Evolutionary conservation across 2,888 invertebrate species (phyloP).

Genomic region (Meloe dianella): DNA sequence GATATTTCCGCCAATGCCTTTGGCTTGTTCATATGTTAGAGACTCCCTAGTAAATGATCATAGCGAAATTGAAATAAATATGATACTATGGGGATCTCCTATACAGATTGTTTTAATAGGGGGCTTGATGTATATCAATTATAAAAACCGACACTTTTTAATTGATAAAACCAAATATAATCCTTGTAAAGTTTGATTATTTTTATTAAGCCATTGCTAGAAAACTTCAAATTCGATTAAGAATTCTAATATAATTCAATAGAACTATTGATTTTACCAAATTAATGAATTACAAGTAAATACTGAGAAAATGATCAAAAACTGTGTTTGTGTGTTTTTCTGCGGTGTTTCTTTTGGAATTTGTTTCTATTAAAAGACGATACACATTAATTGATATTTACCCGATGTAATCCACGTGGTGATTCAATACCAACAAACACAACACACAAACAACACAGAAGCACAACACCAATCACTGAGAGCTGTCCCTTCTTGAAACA

Average conservation of each 20-base stretch:
- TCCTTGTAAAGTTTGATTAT: slow-evolving; percentile 1
- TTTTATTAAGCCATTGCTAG: background rate
- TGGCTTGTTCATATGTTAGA: slow-evolving; percentile 28
- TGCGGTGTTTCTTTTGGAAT: background rate
- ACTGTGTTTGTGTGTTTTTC: background rate
- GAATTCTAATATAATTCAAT: background rate
- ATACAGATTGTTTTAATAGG: slow-evolving; percentile 36
- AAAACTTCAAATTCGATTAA: background rate
- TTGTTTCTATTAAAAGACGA: background rate
- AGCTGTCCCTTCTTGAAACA: slow-evolving; percentile 35
- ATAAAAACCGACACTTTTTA: slow-evolving; percentile 38
- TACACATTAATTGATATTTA: slow-evolving; percentile 33
- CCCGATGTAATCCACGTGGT: slow-evolving; percentile 36
- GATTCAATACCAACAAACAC: slow-evolving; percentile 29
- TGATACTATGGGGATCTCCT: slow-evolving; percentile 42
- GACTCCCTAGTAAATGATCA: slow-evolving; percentile 35
- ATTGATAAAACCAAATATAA: slow-evolving; percentile 30
- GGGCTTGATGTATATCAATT: slow-evolving; percentile 33
- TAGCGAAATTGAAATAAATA: slow-evolving; percentile 47
- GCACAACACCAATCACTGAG: slow-evolving; percentile 31
- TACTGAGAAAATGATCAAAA: background rate
- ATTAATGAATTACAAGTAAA: background rate
- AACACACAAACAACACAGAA: slow-evolving; percentile 27
- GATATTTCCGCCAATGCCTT: slow-evolving; percentile 49
- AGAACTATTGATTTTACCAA: background rate